phyloP scores from a whole-genome alignment of 2,113 vertebrate species.

The Mesembrinibis cayennensis region DNA sequence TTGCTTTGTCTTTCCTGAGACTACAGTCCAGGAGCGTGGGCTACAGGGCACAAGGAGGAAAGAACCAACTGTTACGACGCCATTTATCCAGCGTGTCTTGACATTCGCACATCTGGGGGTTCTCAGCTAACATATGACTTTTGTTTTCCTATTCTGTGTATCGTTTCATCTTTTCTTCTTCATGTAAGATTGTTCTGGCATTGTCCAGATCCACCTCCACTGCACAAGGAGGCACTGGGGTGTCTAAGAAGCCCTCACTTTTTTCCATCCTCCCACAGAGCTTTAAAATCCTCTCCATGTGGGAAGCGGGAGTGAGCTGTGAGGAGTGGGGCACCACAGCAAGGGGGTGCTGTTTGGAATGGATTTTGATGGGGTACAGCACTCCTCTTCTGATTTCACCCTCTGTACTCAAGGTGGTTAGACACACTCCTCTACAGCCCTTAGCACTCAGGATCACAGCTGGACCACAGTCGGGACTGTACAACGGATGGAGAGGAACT shows the following conservation, averaged over 20 bases:
- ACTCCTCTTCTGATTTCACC: neutral
- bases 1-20: neutral
- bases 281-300: neutral
- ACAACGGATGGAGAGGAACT: neutral
- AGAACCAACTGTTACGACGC: fast-evolving
- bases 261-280: neutral
- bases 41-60: neutral
- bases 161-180: neutral
- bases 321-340: neutral
- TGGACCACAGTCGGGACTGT: neutral
- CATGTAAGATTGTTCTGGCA: neutral
- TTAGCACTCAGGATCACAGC: neutral
- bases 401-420: neutral
- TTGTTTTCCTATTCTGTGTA: neutral
- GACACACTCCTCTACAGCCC: neutral
- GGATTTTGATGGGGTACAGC: neutral
- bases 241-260: neutral
- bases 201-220: neutral
- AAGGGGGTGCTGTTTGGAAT: neutral
- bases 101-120: neutral
- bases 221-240: neutral
- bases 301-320: fast-evolving
- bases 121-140: neutral
- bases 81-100: neutral
- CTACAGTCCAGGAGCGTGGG: neutral